phyloP scores from a whole-genome alignment of 2,888 invertebrate genomes.

The Ectemnius cavifrons region DNA sequence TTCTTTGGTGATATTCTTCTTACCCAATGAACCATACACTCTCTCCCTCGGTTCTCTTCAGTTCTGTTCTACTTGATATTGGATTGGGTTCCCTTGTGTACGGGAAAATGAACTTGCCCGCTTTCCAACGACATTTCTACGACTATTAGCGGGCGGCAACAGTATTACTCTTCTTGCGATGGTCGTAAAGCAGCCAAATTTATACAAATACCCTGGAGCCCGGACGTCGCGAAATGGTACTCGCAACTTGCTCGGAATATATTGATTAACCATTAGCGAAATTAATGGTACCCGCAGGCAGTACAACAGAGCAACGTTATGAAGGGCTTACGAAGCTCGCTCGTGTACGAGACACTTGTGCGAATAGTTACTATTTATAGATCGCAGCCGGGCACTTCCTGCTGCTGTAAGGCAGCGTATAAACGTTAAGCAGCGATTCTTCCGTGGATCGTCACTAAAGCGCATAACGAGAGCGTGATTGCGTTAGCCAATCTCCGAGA shows the following conservation, averaged over 20 bases:
- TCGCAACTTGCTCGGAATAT: slow-evolving; percentile 63
- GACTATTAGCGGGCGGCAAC: not conserved
- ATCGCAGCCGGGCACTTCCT: slow-evolving; percentile 20
- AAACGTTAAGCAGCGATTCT: not conserved
- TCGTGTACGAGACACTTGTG: slow-evolving; percentile 54
- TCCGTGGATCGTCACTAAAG: not conserved
- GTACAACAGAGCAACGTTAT: slow-evolving; percentile 51
- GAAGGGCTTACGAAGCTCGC: slow-evolving; percentile 52
- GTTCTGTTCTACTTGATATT: not conserved
- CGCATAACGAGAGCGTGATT: not conserved
- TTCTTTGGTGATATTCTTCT: slow-evolving; percentile 51
- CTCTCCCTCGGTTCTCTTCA: slow-evolving; percentile 8
- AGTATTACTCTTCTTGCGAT: slow-evolving; percentile 36
- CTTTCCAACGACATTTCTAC: not conserved
- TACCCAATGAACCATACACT: slow-evolving; percentile 37
- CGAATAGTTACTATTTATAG: slow-evolving; percentile 42
- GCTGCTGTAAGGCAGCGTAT: slow-evolving; percentile 1
- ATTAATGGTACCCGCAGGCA: slow-evolving; percentile 69
- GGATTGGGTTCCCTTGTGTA: no score
- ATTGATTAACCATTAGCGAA: slow-evolving; percentile 75
- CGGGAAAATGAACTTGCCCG: no score
- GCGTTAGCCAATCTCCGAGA: slow-evolving; percentile 10
- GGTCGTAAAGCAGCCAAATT: slow-evolving; percentile 38
- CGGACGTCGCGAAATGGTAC: slow-evolving; percentile 24
- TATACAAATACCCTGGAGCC: slow-evolving; percentile 42